Base-by-base conservation (phyloP, 2,113 vertebrate species). In the Pithys albifrons region DNA sequence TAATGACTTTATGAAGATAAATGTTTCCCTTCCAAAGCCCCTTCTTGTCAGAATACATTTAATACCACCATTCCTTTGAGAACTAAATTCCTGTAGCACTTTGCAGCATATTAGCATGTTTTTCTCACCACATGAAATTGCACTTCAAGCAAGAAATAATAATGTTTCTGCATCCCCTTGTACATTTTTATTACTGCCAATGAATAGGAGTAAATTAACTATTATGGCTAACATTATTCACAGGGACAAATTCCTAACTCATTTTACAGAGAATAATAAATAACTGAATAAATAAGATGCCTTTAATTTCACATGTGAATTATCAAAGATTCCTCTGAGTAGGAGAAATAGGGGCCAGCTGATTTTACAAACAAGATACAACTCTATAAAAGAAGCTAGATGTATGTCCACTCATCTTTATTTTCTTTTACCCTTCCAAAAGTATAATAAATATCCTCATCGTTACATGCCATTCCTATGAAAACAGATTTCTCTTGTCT, bases 1-100 rank as follows among this genome's bases (percentile, higher is more conserved):
- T 98, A 98, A 98, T 98, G 98, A 98, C 98, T 98, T 98, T 97
- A 98, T 98, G 98, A 98, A 98, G 98, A 98, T 98, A 98, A 98
- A 98, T 98, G 98, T 98, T 98, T 98, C 97, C 97, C 97, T 98
- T 98, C 97, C 54, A 92, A 98, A 98, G 97, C 97, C 97, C 98
- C 98, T 98, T 98, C 97, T 98, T 98, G 98, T 98, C 98, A 98
- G 98, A 98, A 98, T 98, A 97, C 98, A 98, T 98, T 98, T 98
- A 98, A 98, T 98, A 97, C 96, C 5, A n/a, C 97, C 97, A 97
- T 98, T 98, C 97, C 98, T 98, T 98, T 98, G 98, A 98, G 98
- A 98, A 97, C 97, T 97, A 98, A 98, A 98, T 98, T 98, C 96
- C 97, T 98, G 96, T 97, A 98, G 97, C 98, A 97, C 97, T 98